Evolutionary conservation across 1,140 invertebrate species (phyloP).

Genomic region (Anoplophora glabripennis): DNA sequence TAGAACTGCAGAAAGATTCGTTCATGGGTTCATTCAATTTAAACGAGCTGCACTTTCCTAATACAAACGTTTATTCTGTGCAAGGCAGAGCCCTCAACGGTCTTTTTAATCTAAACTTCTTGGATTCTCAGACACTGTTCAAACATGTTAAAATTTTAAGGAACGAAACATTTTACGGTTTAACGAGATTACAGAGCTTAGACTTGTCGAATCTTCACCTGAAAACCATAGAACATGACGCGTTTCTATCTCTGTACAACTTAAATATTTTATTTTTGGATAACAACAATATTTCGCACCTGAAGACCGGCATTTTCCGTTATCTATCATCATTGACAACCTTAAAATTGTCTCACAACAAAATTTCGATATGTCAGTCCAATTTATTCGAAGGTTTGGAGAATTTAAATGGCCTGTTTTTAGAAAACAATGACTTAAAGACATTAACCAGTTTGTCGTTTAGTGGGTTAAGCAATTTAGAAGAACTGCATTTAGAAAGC

Average conservation of each 20-base stretch:
- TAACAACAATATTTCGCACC: background rate
- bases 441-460: background rate
- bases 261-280: background rate
- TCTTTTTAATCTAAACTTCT: background rate
- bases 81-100: background rate
- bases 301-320: background rate
- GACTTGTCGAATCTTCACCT: conserved; percentile 1
- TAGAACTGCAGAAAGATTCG: background rate
- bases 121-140: conserved; percentile 1
- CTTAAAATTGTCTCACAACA: background rate
- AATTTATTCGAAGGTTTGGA: background rate
- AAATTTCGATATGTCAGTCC: background rate
- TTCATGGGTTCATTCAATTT: conserved; percentile 4
- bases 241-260: background rate
- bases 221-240: background rate
- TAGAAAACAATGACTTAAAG: background rate
- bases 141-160: background rate
- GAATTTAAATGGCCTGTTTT: background rate
- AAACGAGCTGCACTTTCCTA: background rate
- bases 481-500: background rate
- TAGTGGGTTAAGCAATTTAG: background rate
- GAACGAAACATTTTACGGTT: background rate
- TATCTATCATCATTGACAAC: background rate
- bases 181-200: background rate
- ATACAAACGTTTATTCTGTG: background rate